Conservation (phyloP, 2,888 invertebrate species). For the Bombylius discolor region DNA sequence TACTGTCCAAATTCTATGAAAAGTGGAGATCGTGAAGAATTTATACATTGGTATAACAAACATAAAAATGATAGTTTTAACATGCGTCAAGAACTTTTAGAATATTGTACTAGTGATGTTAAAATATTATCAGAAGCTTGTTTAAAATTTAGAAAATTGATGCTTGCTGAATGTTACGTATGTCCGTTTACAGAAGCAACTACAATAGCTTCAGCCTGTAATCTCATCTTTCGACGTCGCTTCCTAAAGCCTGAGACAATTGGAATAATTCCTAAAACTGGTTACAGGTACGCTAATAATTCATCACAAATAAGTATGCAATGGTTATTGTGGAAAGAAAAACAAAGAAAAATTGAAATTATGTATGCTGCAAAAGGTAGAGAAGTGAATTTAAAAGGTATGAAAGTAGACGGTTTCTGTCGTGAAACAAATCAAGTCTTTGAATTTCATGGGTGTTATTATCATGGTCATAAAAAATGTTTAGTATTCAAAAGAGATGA, state of each 20-base stretch:
- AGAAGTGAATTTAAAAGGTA: too few relatives aligned
- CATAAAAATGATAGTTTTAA: neutral
- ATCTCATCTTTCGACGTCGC: neutral
- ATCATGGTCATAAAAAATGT: too few relatives aligned
- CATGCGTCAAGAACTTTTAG: slow-evolving; percentile 1
- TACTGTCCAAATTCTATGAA: neutral
- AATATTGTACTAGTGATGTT: slow-evolving; percentile 4
- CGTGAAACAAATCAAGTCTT: too few relatives aligned
- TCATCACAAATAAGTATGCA: neutral
- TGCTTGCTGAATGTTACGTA: slow-evolving; percentile 1
- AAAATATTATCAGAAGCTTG: slow-evolving; percentile 2
- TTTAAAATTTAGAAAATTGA: slow-evolving; percentile 5
- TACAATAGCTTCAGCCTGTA: neutral
- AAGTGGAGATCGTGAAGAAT: neutral
- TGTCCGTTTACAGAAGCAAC: neutral
- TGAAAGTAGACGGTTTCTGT: too few relatives aligned
- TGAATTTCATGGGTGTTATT: too few relatives aligned
- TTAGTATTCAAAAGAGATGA: too few relatives aligned
- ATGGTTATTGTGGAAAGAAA: neutral
- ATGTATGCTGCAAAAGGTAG: neutral
- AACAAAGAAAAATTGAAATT: neutral
- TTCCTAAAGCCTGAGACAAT: neutral
- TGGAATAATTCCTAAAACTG: neutral
- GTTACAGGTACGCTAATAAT: neutral
- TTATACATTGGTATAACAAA: neutral